Conservation (phyloP, 1,140 invertebrate species). For the Drosophila kepulauana region DNA sequence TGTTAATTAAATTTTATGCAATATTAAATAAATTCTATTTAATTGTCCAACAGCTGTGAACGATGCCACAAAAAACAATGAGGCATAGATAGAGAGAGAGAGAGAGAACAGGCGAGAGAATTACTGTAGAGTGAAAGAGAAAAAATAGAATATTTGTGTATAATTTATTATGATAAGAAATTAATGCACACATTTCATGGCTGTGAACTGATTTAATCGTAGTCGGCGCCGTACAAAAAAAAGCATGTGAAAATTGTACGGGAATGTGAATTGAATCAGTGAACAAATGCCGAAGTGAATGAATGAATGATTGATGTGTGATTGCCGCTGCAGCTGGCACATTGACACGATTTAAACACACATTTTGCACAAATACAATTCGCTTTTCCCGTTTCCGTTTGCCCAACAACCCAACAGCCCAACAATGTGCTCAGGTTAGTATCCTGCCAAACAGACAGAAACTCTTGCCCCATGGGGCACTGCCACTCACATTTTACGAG, state of each 20-base stretch:
- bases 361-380: conserved; percentile 11
- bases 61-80: conserved; percentile 1
- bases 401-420: neutral
- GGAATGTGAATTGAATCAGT: neutral
- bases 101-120: neutral
- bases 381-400: neutral
- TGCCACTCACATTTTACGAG: conserved; percentile 9
- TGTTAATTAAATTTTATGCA: conserved; percentile 57
- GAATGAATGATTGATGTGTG: neutral
- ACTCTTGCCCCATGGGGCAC: neutral
- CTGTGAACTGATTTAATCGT: conserved; percentile 17
- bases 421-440: neutral
- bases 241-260: conserved; percentile 17
- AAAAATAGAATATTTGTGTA: conserved; percentile 2
- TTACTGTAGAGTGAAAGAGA: conserved; percentile 9
- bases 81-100: neutral
- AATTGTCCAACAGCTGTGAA: conserved; percentile 59
- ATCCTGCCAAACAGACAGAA: neutral
- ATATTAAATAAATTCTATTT: conserved; percentile 62
- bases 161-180: conserved; percentile 31
- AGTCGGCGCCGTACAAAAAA: neutral
- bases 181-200: conserved; percentile 20
- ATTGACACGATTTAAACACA: conserved; percentile 25
- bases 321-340: neutral
- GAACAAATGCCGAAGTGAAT: neutral